Conservation (phyloP, 2,888 invertebrate species). For the Ormyrus pomaceus region DNA sequence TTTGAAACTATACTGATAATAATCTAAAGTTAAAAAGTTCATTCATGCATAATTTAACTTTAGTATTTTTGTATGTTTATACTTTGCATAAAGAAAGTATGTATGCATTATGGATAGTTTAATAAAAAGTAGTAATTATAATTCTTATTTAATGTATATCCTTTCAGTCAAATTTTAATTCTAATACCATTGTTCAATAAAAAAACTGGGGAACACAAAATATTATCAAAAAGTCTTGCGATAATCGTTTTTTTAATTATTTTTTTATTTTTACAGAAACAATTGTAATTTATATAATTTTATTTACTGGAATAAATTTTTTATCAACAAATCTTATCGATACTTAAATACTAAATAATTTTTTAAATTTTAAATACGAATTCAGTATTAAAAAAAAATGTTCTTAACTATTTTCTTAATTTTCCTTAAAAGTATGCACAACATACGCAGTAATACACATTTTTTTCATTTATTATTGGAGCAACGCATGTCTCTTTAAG, state of each 20-base stretch:
- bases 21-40: neutral
- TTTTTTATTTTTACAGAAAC: too few species aligned
- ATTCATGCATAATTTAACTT: slow-evolving; percentile 10
- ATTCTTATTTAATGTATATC: too few species aligned
- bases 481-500: slow-evolving; percentile 19
- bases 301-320: neutral
- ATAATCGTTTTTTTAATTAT: too few species aligned
- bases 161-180: too few species aligned
- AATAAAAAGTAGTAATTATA: slow-evolving; percentile 7
- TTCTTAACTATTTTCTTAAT: slow-evolving; percentile 1
- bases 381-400: neutral
- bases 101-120: too few species aligned
- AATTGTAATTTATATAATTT: too few species aligned
- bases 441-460: slow-evolving; percentile 16
- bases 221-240: too few species aligned
- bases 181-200: too few species aligned
- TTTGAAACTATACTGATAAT: too few species aligned
- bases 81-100: slow-evolving; percentile 45
- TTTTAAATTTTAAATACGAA: slow-evolving; percentile 25
- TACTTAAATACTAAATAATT: slow-evolving; percentile 39
- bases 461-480: slow-evolving; percentile 19
- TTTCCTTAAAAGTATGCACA: neutral
- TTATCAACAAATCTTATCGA: slow-evolving; percentile 36
- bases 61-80: slow-evolving; percentile 46
- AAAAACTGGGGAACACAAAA: too few species aligned